Conservation (phyloP, 2,888 invertebrate species). For the Chymomyza caudatula region DNA sequence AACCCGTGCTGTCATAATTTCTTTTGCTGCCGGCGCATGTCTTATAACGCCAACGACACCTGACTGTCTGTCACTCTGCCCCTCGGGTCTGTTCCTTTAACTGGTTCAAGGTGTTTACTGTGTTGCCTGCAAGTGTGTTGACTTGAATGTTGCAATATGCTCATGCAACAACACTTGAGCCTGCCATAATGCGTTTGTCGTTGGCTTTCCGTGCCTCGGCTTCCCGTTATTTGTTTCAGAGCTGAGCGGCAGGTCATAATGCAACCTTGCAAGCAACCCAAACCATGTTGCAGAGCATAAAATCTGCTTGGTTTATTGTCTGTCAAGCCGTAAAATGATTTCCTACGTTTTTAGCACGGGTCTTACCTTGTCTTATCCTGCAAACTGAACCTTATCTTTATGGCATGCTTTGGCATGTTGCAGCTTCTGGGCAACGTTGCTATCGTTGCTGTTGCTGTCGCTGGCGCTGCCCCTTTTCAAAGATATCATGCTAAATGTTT, state of each 20-base stretch:
- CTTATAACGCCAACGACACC: conserved; percentile 21
- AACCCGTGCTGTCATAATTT: not conserved
- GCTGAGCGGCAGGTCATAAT: not conserved
- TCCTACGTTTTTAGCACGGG: conserved; percentile 26
- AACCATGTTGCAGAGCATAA: not conserved
- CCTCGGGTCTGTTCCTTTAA: conserved; percentile 44
- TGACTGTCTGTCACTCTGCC: conserved; percentile 10
- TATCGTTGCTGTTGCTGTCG: conserved; percentile 2
- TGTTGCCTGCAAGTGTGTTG: conserved; percentile 47
- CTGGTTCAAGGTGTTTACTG: conserved; percentile 69
- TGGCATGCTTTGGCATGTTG: conserved; percentile 4
- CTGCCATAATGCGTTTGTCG: conserved; percentile 37
- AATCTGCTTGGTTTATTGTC: conserved; percentile 48
- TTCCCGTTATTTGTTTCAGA: conserved; percentile 1
- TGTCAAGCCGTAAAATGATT: conserved; percentile 68
- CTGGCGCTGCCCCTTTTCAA: not conserved
- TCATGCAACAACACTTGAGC: conserved; percentile 18
- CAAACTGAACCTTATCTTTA: not conserved
- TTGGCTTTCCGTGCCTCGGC: not conserved
- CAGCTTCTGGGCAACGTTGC: not conserved
- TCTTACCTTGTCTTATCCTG: not conserved
- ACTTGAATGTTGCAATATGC: conserved; percentile 22
- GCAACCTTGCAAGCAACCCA: not conserved
- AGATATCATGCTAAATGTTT: not conserved
- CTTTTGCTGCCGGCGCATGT: conserved; percentile 10